Conservation (phyloP, 2,888 invertebrate species). For the Sinhomidia bicolor region DNA sequence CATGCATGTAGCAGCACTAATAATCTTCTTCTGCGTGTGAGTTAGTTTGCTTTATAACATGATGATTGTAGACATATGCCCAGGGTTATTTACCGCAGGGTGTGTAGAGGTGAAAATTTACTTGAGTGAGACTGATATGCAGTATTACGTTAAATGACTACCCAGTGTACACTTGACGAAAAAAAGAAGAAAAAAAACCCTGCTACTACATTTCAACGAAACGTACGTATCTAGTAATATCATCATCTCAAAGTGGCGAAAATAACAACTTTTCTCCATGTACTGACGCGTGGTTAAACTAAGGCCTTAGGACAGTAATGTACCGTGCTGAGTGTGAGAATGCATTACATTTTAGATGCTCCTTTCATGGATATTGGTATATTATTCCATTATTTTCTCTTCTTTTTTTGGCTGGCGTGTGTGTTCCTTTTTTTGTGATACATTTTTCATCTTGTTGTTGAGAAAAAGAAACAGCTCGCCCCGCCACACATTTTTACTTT, state of each 20-base stretch:
- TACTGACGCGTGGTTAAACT: conserved; percentile 20
- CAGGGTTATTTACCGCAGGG: conserved; percentile 56
- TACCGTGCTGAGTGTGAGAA: background rate
- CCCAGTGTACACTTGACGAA: background rate
- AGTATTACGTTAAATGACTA: conserved; percentile 30
- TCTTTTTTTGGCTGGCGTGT: conserved; percentile 37
- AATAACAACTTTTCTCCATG: background rate
- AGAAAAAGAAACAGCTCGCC: conserved; percentile 50
- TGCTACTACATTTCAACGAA: background rate
- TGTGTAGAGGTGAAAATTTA: conserved; percentile 63
- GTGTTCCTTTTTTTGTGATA: conserved; percentile 24
- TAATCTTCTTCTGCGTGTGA: conserved; percentile 11
- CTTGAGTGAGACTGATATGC: conserved; percentile 51
- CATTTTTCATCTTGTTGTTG: conserved; percentile 54
- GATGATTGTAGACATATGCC: conserved; percentile 5
- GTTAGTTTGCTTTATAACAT: background rate
- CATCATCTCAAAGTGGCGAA: conserved; percentile 33
- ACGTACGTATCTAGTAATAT: too few relatives aligned
- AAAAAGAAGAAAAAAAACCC: background rate
- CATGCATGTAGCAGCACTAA: conserved; percentile 19
- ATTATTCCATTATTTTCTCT: conserved; percentile 37
- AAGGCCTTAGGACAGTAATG: background rate
- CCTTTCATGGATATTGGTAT: conserved; percentile 49
- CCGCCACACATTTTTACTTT: conserved; percentile 41
- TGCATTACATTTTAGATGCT: conserved; percentile 48